Evolutionary conservation across 2,888 invertebrate species (phyloP), one percentile per base, ranked within the genome.

Genomic region (Sclerodermus sp.): DNA sequence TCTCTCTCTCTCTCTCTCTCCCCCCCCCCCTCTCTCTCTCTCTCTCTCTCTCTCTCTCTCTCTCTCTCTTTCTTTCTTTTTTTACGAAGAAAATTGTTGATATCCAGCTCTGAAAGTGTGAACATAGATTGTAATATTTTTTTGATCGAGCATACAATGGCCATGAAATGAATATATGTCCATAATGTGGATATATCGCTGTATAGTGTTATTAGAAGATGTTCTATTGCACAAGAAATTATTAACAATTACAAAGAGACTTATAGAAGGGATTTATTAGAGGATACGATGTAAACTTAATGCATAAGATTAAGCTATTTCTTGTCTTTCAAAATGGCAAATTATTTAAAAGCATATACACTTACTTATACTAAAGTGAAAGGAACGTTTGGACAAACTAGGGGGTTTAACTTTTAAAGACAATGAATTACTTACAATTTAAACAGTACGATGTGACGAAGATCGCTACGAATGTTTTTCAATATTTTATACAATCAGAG

Each of bases 71-170:
- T 6, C 3, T 4, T 3, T 5, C 14, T 9, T 18, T 39, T 14
- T 6, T 17, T 38, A 15, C 2, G 5, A 38, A 4, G 10, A 38
- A 14, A n/a, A 15, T 38, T 38, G 3, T 41, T 34, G 49, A 56
- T 51, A 62, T 63, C 58, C 51, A 57, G 54, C 55, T 50, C 57
- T 62, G 64, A 56, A 56, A 57, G 60, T 68, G 58, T 60, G 51
- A 56, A 62, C 56, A 54, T 51, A 66, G 55, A 45, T 47, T 54
- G 49, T 56, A 39, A 47, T 55, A 58, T 60, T 53, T 58, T 60
- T 59, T 62, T 47, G 55, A 69, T 64, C 60, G 66, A 69, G 66
- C 60, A 52, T 71, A 62, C 66, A 68, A 70, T 70, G 63, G 64
- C 68, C 67, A 60, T 60, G 47, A 41, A 47, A 16, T 18, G 29